A percentile compares a stretch with the other conserved stretches of the same genome.
Evolutionary conservation across 2,113 vertebrate genomes (phyloP).

Genomic region (Acrocephalus arundinaceus): DNA sequence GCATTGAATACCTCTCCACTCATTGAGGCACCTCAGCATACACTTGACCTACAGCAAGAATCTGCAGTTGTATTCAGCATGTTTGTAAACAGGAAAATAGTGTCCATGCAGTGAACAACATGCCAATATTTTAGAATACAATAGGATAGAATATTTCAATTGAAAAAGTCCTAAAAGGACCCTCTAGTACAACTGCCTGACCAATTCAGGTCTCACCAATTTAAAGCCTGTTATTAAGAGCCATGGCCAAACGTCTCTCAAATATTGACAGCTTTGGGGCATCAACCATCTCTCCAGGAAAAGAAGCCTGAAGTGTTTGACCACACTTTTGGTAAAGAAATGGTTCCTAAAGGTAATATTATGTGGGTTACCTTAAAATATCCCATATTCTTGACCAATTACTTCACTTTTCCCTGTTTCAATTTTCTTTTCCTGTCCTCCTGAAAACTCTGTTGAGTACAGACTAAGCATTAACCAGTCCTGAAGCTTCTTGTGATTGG

Average conservation of each 20-base stretch:
- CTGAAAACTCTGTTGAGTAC: not conserved
- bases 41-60: not conserved
- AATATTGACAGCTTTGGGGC: not conserved
- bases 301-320: not conserved
- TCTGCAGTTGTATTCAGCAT: not conserved
- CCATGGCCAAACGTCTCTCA: not conserved
- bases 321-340: not conserved
- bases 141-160: not conserved
- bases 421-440: not conserved
- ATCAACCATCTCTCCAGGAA: not conserved
- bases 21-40: not conserved
- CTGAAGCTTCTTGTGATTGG: not conserved
- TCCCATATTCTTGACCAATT: not conserved
- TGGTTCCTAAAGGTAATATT: not conserved
- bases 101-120: not conserved
- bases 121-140: not conserved
- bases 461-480: not conserved
- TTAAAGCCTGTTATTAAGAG: not conserved
- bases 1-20: rapidly evolving
- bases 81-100: not conserved
- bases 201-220: not conserved
- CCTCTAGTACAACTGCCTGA: not conserved
- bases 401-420: not conserved
- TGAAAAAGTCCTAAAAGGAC: not conserved
- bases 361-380: not conserved